Base-by-base conservation (phyloP, 2,113 vertebrate genomes). In the Gopherus flavomarginatus region DNA sequence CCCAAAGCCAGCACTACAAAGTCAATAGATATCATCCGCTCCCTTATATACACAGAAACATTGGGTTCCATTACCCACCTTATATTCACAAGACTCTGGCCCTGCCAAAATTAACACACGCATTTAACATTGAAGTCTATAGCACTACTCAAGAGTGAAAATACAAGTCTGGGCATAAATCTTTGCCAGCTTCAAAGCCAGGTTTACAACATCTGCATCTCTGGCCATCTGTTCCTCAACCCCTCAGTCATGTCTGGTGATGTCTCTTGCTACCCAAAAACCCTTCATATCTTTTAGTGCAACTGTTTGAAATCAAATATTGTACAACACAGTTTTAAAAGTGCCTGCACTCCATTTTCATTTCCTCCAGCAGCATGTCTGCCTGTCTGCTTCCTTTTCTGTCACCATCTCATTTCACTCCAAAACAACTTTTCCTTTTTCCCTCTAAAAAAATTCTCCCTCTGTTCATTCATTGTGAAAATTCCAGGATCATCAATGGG, bases 141-240 rank as follows among this genome's bases (percentile, higher is more conserved):
- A 38, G n/a, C 75, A 47, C 22, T 47, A 47, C 26, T 78, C 44
- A 44, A 44, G 72, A 42, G 12, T 5, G 38, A 13, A 77, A 77
- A 44, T 7, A 8, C 26, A 47, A 78, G 42, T 13, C 42, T 47
- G 26, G 13, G 22, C 24, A 78, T 47, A n/a, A 0, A 0, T 75
- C 65, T 59, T 72, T 79, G 90, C 83, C 6, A 57, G 90, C 49
- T 85, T 89, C 89, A 47, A 38, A 75, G 11, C 52, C 85, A 35
- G 81, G 78, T 56, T 90, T 89, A 42, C 80, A 94, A 31, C 2
- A 1, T 89, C 79, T 82, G 82, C 75, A 53, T 83, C 50, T 85
- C 94, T 87, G 91, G 81, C 87, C 89, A 83, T 57, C 89, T 90
- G 72, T 52, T 92, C 57, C 65, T 78, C 87, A 93, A 88, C 31